Evolutionary conservation across 2,888 invertebrate genomes (phyloP).

Genomic region (Volucella bombylans): DNA sequence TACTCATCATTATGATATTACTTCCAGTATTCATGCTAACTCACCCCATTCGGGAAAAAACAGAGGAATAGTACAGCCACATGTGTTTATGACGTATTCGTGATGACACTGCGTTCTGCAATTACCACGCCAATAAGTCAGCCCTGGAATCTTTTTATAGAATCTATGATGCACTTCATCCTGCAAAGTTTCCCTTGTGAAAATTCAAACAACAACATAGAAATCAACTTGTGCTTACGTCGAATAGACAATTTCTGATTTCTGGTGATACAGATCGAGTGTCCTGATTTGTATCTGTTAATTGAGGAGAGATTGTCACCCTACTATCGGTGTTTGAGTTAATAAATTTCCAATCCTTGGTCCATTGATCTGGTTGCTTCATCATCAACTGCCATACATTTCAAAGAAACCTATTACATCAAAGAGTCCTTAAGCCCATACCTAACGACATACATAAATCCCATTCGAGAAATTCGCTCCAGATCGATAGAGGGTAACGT

Average conservation of each 20-base stretch:
- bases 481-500: slow-evolving; percentile 73
- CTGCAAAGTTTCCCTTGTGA: slow-evolving; percentile 35
- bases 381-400: slow-evolving; percentile 76
- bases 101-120: slow-evolving; percentile 80
- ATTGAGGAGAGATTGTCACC: slow-evolving; percentile 77
- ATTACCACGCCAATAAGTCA: slow-evolving; percentile 79
- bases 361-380: slow-evolving; percentile 79
- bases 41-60: slow-evolving; percentile 78
- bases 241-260: slow-evolving; percentile 78
- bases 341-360: slow-evolving; percentile 75
- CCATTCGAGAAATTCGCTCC: slow-evolving; percentile 73
- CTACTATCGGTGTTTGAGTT: slow-evolving; percentile 75
- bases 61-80: slow-evolving; percentile 79
- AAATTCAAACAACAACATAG: neutral
- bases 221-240: slow-evolving; percentile 58
- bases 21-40: neutral
- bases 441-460: slow-evolving; percentile 73
- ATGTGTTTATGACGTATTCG: slow-evolving; percentile 77
- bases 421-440: neutral
- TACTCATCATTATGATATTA: neutral
- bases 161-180: slow-evolving; percentile 76
- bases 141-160: slow-evolving; percentile 79
- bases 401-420: slow-evolving; percentile 24
- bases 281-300: slow-evolving; percentile 75
- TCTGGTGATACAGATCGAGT: slow-evolving; percentile 76